Evolutionary conservation across 2,797 vertebrate species (phyloP), one percentile per base, ranked within the genome.

Genomic region (Valencia hispanica): DNA sequence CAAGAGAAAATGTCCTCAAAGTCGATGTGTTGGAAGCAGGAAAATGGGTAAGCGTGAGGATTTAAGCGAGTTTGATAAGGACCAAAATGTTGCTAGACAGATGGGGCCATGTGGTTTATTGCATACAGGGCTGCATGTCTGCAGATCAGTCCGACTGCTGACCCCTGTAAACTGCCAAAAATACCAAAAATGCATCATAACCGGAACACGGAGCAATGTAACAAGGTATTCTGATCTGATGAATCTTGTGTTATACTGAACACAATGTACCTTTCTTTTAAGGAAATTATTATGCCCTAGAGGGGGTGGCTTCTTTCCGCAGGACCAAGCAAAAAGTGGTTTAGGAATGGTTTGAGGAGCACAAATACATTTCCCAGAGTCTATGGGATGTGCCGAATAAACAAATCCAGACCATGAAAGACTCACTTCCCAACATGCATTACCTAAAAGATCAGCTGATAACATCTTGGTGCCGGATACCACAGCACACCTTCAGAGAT

Each of bases 201-300:
- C 5, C 5, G 18, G 39, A 68, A 43, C 36, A 43, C 34, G 15
- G 12, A n/a, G 39, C 6, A 68, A 43, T 15, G 12, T 66, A 68
- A 68, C 11, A 41, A 68, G 65, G 25, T 68, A 11, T 43, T 14
- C 65, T 68, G 65, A 27, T 68, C 25, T 68, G 39, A 68, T 68
- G 14, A 68, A 27, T 68, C 39, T n/a, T 17, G 22, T 27, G 39
- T 5, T 27, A 25, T n/a, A 4, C 51, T 53, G 51, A 53, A 53
- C 11, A 53, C 22, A 6, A 53, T 11, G 8, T 53, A 53, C 22
- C 10, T 25, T 43, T 3, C 25, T n/a, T 11, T 53, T 25, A 10
- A n/a, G 11, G 8, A 53, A n/a, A 53, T 25, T 22, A 53, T 53
- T 53, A 53, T 53, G 51, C 50, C 1, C 50, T 51, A 6, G 25